A percentile compares a stretch with the other conserved stretches of the same genome.
Evolutionary conservation across 2,113 vertebrate genomes (phyloP).

Genomic region (Calyptommatus sinebrachiatus): DNA sequence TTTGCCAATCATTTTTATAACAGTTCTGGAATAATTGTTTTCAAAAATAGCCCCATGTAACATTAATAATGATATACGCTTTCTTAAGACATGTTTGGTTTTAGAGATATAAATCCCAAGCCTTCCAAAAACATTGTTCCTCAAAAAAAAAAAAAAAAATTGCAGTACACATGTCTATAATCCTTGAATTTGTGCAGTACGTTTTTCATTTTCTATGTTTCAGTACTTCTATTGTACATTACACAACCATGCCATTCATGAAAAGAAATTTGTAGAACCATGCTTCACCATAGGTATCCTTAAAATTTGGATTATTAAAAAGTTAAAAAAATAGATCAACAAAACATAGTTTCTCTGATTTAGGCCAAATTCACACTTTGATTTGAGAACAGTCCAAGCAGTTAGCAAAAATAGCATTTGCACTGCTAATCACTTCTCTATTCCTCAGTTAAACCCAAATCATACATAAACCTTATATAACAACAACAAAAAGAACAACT

Average conservation of each 20-base stretch:
- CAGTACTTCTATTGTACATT: background rate
- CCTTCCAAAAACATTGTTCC: background rate
- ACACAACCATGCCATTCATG: background rate
- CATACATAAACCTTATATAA: too few species aligned
- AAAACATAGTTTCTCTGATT: background rate
- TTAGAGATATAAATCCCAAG: background rate
- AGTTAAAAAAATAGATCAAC: slow-evolving; percentile 1
- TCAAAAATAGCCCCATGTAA: background rate
- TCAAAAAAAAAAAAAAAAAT: background rate
- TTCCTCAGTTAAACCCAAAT: too few species aligned
- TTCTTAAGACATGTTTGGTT: background rate
- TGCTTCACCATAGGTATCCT: background rate
- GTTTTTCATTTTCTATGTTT: background rate
- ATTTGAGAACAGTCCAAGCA: too few species aligned
- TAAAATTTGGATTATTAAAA: background rate
- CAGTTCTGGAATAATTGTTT: background rate
- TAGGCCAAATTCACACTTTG: background rate
- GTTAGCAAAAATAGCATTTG: too few species aligned
- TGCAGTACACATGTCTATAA: background rate
- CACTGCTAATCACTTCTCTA: too few species aligned
- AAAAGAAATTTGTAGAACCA: background rate
- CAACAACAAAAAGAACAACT: too few species aligned
- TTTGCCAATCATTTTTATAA: background rate
- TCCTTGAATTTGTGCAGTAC: background rate
- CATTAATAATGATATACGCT: background rate